These are phyloP conservation scores for Holothuria glaberrima DNA, from an alignment of 35 echinoderm and acorn worm species.

Conservation along the genomic window DNA sequence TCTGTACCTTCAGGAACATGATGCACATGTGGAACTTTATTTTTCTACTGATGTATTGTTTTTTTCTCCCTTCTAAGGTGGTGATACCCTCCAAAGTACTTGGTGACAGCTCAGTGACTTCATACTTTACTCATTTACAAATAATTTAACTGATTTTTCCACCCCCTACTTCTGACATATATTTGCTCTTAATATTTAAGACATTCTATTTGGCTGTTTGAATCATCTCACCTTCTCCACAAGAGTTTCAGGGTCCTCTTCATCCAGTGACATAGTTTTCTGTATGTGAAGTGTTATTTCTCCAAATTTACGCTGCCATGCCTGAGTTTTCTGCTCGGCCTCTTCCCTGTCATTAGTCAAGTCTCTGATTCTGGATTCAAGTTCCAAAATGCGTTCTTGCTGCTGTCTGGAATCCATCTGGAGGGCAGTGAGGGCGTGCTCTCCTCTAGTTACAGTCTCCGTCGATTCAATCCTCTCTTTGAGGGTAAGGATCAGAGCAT, in stretches of 20 bases:
- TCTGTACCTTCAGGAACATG: too few relatives aligned
- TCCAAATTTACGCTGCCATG: slow-evolving; percentile 71
- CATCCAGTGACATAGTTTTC: slow-evolving; percentile 62
- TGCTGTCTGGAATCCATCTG: slow-evolving; percentile 85
- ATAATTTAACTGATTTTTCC: too few relatives aligned
- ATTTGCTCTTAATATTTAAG: too few relatives aligned
- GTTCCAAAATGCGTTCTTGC: slow-evolving; percentile 79
- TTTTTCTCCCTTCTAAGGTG: too few relatives aligned
- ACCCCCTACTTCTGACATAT: too few relatives aligned
- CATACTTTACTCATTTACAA: neutral
- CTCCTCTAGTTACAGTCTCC: slow-evolving; percentile 61
- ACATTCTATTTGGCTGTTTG: too few relatives aligned
- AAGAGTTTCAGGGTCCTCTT: slow-evolving; percentile 67
- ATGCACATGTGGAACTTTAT: too few relatives aligned
- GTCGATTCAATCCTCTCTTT: slow-evolving; percentile 71
- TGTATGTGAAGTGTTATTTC: slow-evolving; percentile 83
- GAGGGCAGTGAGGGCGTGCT: slow-evolving; percentile 81
- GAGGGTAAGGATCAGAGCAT: slow-evolving; percentile 72
- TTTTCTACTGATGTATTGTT: too few relatives aligned
- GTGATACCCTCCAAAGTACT: too few relatives aligned
- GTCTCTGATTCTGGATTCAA: slow-evolving; percentile 82
- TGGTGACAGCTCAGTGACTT: neutral
- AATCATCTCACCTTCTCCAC: slow-evolving; percentile 67
- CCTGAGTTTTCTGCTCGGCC: slow-evolving; percentile 62
- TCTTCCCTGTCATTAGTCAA: slow-evolving; percentile 80